Percentiles rank a stretch among this genome's conserved stretches.
Conservation (phyloP, 2,797 vertebrate genomes). For the Anguilla marmorata region DNA sequence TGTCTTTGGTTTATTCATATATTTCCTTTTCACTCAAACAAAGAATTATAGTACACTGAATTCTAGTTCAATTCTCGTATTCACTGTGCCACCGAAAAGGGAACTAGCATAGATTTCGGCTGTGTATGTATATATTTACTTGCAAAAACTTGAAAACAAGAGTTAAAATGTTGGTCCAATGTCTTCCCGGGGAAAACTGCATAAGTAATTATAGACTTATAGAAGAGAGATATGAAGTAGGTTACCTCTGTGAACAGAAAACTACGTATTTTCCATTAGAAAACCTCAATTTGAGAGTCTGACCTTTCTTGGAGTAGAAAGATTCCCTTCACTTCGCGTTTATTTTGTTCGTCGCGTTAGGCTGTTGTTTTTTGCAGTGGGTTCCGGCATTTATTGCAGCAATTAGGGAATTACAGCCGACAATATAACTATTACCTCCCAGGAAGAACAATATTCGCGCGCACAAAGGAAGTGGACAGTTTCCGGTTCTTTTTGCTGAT, state of each 20-base stretch:
- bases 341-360: neutral
- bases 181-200: neutral
- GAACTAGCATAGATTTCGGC: neutral
- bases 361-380: conserved; percentile 8
- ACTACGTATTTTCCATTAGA: neutral
- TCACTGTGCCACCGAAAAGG: neutral
- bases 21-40: neutral
- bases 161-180: neutral
- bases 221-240: neutral
- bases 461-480: neutral
- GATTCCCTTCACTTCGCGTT: neutral
- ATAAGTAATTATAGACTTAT: neutral
- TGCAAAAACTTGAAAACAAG: neutral
- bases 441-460: neutral
- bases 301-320: neutral
- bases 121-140: neutral
- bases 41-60: neutral
- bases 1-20: neutral
- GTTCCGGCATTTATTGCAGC: conserved; percentile 14
- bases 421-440: conserved; percentile 9
- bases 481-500: neutral
- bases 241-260: neutral
- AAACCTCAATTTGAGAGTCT: neutral
- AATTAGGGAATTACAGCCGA: conserved; percentile 10
- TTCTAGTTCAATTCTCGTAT: neutral